A percentile compares a stretch with the other conserved stretches of the same genome.
These are phyloP conservation scores for Dissostichus mawsoni DNA, from an alignment of 2,113 vertebrate genomes.

Conservation along the genomic window DNA sequence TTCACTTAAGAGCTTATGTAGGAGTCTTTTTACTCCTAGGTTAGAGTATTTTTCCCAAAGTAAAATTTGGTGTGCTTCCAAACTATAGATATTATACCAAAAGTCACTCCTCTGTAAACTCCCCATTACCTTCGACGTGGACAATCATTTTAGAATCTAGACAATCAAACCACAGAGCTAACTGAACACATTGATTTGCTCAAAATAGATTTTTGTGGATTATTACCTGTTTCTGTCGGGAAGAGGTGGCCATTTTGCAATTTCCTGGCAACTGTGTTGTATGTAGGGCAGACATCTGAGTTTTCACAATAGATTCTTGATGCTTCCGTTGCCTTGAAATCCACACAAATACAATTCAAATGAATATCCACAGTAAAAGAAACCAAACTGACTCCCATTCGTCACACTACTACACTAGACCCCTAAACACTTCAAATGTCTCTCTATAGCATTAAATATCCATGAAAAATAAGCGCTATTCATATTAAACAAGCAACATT, in stretches of 20 bases:
- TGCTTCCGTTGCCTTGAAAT: slow-evolving; percentile 32
- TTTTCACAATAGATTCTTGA: slow-evolving; percentile 16
- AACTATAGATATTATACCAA: too few relatives aligned
- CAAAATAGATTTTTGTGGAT: too few relatives aligned
- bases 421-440: too few relatives aligned
- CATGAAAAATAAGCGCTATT: neutral
- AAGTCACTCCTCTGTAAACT: too few relatives aligned
- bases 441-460: neutral
- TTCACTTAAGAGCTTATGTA: neutral
- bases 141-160: too few relatives aligned
- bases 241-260: slow-evolving; percentile 24
- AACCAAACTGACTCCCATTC: neutral
- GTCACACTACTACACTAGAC: neutral
- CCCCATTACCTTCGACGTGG: too few relatives aligned
- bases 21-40: too few relatives aligned
- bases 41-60: too few relatives aligned
- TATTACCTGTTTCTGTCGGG: slow-evolving; percentile 16
- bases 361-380: neutral
- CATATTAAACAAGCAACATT: neutral
- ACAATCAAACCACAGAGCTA: too few relatives aligned
- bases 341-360: slow-evolving; percentile 5
- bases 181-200: neutral
- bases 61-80: too few relatives aligned
- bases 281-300: neutral
- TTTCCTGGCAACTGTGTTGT: slow-evolving; percentile 19